phyloP scores from a whole-genome alignment of 2,113 vertebrate genomes.

The Hydrochoerus hydrochaeris region DNA sequence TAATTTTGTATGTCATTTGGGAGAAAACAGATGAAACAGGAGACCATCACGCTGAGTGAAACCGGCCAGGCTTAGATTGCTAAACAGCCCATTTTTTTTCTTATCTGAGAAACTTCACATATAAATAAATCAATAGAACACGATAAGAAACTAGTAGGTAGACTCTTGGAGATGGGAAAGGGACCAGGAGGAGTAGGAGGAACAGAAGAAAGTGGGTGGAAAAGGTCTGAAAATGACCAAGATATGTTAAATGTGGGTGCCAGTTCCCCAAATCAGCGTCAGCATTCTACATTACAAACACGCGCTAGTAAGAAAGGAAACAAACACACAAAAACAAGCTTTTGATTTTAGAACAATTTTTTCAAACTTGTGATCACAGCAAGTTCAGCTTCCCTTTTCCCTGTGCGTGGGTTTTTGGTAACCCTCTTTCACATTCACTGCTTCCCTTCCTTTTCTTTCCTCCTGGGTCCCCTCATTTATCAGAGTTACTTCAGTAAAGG shows the following conservation, averaged over 20 bases:
- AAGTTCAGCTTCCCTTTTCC: neutral
- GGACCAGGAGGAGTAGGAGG: neutral
- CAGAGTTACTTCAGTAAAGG: neutral
- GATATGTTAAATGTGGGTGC: neutral
- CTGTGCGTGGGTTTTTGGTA: neutral
- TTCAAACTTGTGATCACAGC: neutral
- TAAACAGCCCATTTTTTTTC: neutral
- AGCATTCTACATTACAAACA: neutral
- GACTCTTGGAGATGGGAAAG: neutral
- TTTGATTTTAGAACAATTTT: neutral
- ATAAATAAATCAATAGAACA: neutral
- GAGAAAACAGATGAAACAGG: neutral
- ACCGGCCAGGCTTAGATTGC: neutral
- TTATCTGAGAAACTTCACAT: neutral
- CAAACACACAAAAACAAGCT: neutral
- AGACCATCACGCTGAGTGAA: neutral
- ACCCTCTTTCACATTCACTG: neutral
- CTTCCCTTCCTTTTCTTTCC: neutral
- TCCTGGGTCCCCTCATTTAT: neutral
- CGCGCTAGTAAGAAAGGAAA: neutral
- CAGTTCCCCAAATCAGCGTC: neutral
- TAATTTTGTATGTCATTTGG: neutral
- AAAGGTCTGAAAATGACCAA: neutral
- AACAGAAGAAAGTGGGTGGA: neutral
- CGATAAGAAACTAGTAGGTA: neutral